Evolutionary conservation across 2,797 vertebrate species (phyloP), one percentile per base, ranked within the genome.

Genomic region (Sparidentex hasta): DNA sequence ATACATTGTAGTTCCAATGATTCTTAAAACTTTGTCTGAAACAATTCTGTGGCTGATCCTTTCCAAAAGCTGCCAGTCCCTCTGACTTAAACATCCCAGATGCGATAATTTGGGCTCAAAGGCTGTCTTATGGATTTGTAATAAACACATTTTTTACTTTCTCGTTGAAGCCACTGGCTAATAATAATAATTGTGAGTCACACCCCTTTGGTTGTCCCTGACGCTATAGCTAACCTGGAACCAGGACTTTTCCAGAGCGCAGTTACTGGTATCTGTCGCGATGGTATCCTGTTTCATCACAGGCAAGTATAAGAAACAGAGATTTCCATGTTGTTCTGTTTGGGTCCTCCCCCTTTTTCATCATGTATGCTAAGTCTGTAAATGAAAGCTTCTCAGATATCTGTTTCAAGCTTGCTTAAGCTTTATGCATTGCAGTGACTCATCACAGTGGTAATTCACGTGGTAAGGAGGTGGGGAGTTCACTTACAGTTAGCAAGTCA

Each of bases 401-500:
- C 16, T 63, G 12, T 56, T 55, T 48, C 4, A 57, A 46, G 47
- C 55, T 3, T 12, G 8, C 29, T 61, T 27, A 50, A 23, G 27
- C 65, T 14, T 48, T 17, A 44, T 52, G 33, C 13, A 21, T 13
- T 16, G 47, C 52, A 47, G 56, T 80, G 78, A 80, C 59, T 79
- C 25, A 48, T 73, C 54, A 72, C 25, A 4, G 47, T 50, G 65
- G 58, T 46, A 52, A 76, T n/a, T 58, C 71, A 20, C 18, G 16
- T 57, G 69, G 79, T 68, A 6, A 44, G 63, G 43, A 61, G 50
- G 41, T 33, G 14, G 65, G 23, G 73, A 63, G 65, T 71, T 84
- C 52, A 58, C 63, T 66, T 68, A 14, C 71, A 78, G 65, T 72
- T 54, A 82, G 57, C 63, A 61, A 77, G 70, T 68, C 38, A 70